Conservation (phyloP, 2,888 invertebrate species). For the Cephus spinipes region DNA sequence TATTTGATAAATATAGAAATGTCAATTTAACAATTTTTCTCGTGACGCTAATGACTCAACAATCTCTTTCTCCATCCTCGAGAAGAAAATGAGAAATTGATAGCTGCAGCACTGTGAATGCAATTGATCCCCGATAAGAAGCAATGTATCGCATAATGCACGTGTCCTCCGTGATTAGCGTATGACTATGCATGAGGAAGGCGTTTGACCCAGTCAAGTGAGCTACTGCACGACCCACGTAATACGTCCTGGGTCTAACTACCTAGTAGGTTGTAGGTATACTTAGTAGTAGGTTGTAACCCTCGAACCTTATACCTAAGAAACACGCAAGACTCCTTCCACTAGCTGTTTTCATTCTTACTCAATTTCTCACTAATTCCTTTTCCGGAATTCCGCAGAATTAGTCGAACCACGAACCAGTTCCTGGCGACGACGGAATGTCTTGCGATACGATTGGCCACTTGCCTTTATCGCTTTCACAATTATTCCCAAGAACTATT, state of each 20-base stretch:
- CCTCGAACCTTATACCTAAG: slow-evolving; percentile 1
- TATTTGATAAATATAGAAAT: neutral
- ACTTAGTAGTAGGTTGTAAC: neutral
- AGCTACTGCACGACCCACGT: slow-evolving; percentile 13
- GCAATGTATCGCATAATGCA: slow-evolving; percentile 13
- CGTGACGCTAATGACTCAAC: neutral
- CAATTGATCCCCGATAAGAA: slow-evolving; percentile 6
- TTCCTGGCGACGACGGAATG: neutral
- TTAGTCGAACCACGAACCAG: neutral
- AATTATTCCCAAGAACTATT: neutral
- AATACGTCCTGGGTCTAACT: neutral
- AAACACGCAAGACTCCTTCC: neutral
- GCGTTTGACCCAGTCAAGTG: slow-evolving; percentile 45
- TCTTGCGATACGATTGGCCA: neutral
- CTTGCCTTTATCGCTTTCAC: neutral
- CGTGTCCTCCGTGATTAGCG: slow-evolving; percentile 37
- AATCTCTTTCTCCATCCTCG: neutral
- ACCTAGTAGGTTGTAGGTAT: neutral
- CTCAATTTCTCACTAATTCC: neutral
- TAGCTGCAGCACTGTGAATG: neutral
- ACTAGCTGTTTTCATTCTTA: neutral
- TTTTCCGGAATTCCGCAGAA: neutral
- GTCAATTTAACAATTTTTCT: neutral
- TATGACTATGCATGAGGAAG: slow-evolving; percentile 42
- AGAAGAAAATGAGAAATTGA: neutral